Evolutionary conservation across 2,113 vertebrate species (phyloP).

Genomic region (Entelurus aequoreus): DNA sequence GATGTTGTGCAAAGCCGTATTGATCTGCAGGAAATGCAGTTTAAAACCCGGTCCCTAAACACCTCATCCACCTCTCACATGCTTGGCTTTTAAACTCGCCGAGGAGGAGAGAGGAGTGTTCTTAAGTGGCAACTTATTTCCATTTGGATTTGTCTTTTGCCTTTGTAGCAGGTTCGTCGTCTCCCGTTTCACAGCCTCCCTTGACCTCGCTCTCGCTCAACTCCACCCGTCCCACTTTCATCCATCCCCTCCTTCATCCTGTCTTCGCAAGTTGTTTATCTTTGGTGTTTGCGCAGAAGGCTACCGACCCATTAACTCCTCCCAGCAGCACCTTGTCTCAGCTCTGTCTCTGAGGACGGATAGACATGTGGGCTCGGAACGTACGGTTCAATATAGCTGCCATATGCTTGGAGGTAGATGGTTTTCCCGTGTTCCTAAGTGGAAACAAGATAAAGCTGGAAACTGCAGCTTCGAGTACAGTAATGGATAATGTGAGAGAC

Average conservation of each 20-base stretch:
- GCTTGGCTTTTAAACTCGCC: constrained; percentile 44
- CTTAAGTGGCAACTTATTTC: constrained; percentile 63
- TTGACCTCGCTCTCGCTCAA: constrained; percentile 40
- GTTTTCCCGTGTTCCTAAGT: too few species aligned
- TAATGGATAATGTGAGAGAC: too few species aligned
- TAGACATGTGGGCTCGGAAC: neutral
- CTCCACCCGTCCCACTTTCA: constrained; percentile 35
- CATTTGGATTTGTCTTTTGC: constrained; percentile 66
- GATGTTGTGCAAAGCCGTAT: constrained; percentile 6
- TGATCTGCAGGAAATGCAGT: constrained; percentile 7
- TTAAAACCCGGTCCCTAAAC: constrained; percentile 10
- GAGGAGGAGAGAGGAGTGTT: constrained; percentile 40
- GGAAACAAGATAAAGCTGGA: too few species aligned
- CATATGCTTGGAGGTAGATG: too few species aligned
- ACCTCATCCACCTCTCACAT: constrained; percentile 12
- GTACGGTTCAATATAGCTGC: too few species aligned
- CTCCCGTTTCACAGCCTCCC: constrained; percentile 38
- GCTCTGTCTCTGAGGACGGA: constrained; percentile 10
- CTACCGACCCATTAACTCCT: constrained; percentile 43
- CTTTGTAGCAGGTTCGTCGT: constrained; percentile 63
- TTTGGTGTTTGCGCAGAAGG: constrained; percentile 44
- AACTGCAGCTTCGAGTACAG: too few species aligned
- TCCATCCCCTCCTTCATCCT: constrained; percentile 43
- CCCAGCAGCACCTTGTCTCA: constrained; percentile 30
- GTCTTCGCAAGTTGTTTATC: constrained; percentile 51